Evolutionary conservation across 2,888 invertebrate genomes (phyloP).

Genomic region (Sinopyrophorus schimmeli): DNA sequence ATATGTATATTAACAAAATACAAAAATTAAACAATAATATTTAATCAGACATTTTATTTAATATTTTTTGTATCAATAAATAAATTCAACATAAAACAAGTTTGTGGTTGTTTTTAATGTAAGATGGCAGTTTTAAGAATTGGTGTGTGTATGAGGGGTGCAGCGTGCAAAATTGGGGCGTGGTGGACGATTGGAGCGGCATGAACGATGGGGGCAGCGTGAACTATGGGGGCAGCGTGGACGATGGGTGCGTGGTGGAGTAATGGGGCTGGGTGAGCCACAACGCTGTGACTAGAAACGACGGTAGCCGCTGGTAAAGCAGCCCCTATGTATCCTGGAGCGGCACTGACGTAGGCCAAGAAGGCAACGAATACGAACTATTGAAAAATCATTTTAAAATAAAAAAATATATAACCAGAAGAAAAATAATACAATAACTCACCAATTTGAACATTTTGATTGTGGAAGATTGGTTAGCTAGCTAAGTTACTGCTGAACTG

Average conservation of each 20-base stretch:
- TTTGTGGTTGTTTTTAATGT: too few species aligned
- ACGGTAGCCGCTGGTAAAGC: constrained; percentile 37
- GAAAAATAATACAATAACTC: constrained; percentile 29
- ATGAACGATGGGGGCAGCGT: constrained; percentile 44
- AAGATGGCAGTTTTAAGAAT: constrained; percentile 43
- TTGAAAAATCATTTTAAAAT: not conserved
- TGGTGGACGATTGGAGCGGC: constrained; percentile 45
- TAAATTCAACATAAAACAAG: too few species aligned
- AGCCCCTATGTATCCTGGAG: constrained; percentile 26
- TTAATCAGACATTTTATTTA: too few species aligned
- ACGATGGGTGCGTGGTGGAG: constrained; percentile 31
- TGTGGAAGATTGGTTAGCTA: constrained; percentile 10
- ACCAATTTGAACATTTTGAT: constrained; percentile 46
- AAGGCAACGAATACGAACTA: constrained; percentile 60
- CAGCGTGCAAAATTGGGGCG: constrained; percentile 43
- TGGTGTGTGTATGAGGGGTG: constrained; percentile 41
- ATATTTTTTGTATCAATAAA: too few species aligned
- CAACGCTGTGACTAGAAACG: constrained; percentile 43
- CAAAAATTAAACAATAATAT: too few species aligned
- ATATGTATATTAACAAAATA: too few species aligned
- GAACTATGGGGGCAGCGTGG: constrained; percentile 42
- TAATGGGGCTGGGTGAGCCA: constrained; percentile 37
- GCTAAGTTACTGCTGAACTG: not conserved
- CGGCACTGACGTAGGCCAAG: constrained; percentile 55
- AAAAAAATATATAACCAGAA: not conserved